Evolutionary conservation across 2,888 invertebrate genomes (phyloP).

Genomic region (Epinotia demarniana): DNA sequence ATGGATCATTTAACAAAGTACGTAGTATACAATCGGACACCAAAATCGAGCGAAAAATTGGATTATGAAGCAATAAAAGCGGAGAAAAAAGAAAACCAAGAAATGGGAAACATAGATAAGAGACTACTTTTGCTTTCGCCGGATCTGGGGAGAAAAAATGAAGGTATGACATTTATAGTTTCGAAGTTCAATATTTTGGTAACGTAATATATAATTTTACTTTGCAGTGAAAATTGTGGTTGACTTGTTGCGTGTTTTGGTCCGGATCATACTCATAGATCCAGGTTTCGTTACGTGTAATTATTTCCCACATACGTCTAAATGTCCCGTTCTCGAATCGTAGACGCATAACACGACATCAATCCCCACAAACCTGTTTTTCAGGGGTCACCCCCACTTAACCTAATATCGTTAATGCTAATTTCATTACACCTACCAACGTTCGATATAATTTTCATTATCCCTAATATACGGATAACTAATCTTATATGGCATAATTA

Average conservation of each 20-base stretch:
- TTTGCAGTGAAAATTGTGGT: neutral
- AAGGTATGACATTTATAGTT: constrained; percentile 63
- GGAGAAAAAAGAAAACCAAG: constrained; percentile 59
- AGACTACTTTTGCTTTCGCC: constrained; percentile 72
- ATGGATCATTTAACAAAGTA: constrained; percentile 76
- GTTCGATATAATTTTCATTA: too few species aligned
- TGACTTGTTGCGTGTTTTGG: neutral
- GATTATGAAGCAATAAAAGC: constrained; percentile 70
- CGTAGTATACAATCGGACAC: constrained; percentile 75
- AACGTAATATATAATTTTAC: neutral
- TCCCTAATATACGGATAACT: too few species aligned
- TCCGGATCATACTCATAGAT: too few species aligned
- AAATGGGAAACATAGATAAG: constrained; percentile 63
- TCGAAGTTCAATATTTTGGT: neutral
- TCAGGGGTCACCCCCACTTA: too few species aligned
- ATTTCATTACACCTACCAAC: too few species aligned
- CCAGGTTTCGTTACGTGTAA: too few species aligned
- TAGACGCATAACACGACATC: too few species aligned
- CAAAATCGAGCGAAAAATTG: constrained; percentile 65
- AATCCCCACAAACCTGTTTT: too few species aligned
- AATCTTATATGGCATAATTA: too few species aligned
- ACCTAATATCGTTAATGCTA: too few species aligned
- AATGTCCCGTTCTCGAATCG: too few species aligned
- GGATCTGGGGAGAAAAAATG: constrained; percentile 62
- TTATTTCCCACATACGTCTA: too few species aligned